Evolutionary conservation across 2,888 invertebrate genomes (phyloP), one percentile per base, ranked within the genome.

Genomic region (Scaptomyza flava): DNA sequence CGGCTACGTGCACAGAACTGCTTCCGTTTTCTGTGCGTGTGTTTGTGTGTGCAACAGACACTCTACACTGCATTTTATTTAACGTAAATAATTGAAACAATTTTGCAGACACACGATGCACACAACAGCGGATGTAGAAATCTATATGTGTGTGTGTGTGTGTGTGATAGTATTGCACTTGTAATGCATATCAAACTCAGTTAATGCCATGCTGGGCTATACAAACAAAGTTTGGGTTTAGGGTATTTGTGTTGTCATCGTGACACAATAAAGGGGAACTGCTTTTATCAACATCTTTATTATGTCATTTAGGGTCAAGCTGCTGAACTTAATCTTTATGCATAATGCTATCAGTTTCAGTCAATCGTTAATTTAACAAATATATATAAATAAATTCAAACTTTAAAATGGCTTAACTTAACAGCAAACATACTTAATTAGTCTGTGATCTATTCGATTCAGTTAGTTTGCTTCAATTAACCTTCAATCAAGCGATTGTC

Each of bases 41-140:
- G 42, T 59, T 45, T 42, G 38, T 56, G 7, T 63, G 36, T 56
- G 51, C 61, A 50, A 30, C 17, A 65, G 62, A 70, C 54, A 63
- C 70, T 70, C 43, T 47, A 36, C 58, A 47, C 62, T 69, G 81
- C 85, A 84, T 77, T 84, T 81, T 71, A 78, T 78, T 81, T 74
- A 84, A 77, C 65, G 66, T 87, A 78, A 84, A 87, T 84, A 87
- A 81, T 81, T 84, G 60, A 72, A 87, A 66, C 38, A 45, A 57
- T 66, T 63, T 68, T 63, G 73, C 66, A 47, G 71, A 56, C 61
- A 62, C 38, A 43, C 50, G 27, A 17, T 20, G 52, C 34, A 58
- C 23, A 23, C 23, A 23, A 23, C 6, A 27, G 6, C 51, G 56
- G 54, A 62, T 58, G 17, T 33, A 57, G 42, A 54, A 54, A 45